phyloP scores from a whole-genome alignment of 2,797 vertebrate genomes.

The Antrozous pallidus region DNA sequence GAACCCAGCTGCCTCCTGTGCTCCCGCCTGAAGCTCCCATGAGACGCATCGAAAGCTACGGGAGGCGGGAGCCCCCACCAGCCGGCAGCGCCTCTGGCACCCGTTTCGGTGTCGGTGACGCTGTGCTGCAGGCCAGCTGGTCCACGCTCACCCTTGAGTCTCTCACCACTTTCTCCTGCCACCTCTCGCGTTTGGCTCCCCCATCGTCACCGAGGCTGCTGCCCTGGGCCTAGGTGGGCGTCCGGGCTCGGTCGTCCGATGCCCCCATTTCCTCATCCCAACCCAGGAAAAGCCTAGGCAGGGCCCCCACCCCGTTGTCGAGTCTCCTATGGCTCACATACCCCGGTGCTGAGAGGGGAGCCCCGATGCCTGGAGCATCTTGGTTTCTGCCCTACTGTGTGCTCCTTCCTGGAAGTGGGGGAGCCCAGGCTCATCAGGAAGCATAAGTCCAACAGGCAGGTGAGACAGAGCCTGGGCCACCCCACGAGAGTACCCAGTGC shows the following conservation, averaged over 20 bases:
- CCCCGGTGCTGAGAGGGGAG: background rate
- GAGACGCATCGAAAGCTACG: background rate
- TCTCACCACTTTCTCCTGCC: background rate
- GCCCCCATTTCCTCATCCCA: background rate
- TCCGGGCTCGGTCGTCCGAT: background rate
- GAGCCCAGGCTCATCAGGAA: background rate
- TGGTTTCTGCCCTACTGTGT: background rate
- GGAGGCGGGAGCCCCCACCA: background rate
- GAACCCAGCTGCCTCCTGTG: background rate
- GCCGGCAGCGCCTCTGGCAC: background rate
- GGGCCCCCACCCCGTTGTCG: background rate
- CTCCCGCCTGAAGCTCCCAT: background rate
- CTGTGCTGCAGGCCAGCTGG: background rate
- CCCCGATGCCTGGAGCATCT: background rate
- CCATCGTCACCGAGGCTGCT: background rate
- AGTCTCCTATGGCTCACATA: background rate
- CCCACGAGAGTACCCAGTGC: accelerated
- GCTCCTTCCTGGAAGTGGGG: background rate
- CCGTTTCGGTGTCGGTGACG: accelerated
- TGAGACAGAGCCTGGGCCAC: background rate
- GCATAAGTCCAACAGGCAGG: background rate
- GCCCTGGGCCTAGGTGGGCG: background rate
- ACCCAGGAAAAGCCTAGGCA: background rate
- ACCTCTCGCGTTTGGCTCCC: background rate
- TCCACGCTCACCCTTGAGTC: too few species aligned